Conservation (phyloP, 1,140 invertebrate genomes). For the Drosophila miranda region DNA sequence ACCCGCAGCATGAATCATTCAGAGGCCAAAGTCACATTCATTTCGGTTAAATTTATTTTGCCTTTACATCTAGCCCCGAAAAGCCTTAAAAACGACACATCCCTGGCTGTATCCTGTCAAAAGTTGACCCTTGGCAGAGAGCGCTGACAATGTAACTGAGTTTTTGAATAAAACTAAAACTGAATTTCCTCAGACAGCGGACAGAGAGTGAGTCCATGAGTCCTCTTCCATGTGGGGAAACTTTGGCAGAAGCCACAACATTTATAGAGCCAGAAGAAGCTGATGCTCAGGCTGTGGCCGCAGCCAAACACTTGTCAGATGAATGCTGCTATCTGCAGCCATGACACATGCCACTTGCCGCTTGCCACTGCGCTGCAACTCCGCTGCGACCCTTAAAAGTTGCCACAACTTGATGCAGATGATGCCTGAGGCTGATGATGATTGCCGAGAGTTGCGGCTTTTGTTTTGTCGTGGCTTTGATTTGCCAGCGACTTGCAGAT, state of each 20-base stretch:
- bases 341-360: conserved; percentile 41
- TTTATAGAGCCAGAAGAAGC: conserved; percentile 20
- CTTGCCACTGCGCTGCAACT: conserved; percentile 9
- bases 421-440: conserved; percentile 39
- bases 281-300: conserved; percentile 19
- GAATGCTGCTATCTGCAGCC: conserved; percentile 14
- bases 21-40: too few relatives aligned
- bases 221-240: conserved; percentile 8
- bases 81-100: too few relatives aligned
- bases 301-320: conserved; percentile 35
- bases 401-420: conserved; percentile 54
- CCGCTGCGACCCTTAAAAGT: conserved; percentile 52
- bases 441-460: conserved; percentile 34
- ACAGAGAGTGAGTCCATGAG: too few relatives aligned
- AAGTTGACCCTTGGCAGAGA: too few relatives aligned
- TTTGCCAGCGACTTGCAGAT: conserved; percentile 61
- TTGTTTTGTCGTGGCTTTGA: conserved; percentile 51
- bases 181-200: conserved; percentile 27
- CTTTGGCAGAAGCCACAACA: conserved; percentile 29
- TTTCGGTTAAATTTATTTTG: too few relatives aligned
- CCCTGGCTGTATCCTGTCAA: too few relatives aligned
- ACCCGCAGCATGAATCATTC: too few relatives aligned
- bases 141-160: conserved; percentile 25
- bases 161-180: conserved; percentile 35
- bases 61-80: too few relatives aligned